A percentile compares a stretch with the other conserved stretches of the same genome.
phyloP scores from a whole-genome alignment of 2,888 invertebrate genomes.

The Perdita meconis region DNA sequence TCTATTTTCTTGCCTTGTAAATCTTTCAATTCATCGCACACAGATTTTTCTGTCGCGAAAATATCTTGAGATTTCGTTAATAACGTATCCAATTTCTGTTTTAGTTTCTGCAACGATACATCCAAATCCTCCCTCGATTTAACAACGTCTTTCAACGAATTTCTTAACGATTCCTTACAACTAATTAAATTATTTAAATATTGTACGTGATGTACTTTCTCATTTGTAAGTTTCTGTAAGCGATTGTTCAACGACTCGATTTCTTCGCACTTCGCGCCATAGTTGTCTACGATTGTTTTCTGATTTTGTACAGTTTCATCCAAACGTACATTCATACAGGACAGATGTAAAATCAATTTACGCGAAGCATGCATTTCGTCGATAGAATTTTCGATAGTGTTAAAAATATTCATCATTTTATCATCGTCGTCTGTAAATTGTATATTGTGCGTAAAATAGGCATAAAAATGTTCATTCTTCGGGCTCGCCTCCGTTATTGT shows the following conservation, averaged over 20 bases:
- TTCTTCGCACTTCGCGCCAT: slow-evolving; percentile 37
- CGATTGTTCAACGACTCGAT: slow-evolving; percentile 50
- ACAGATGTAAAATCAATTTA: slow-evolving; percentile 52
- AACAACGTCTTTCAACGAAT: slow-evolving; percentile 34
- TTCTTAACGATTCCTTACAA: slow-evolving; percentile 48
- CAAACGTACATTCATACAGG: slow-evolving; percentile 48
- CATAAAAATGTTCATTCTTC: slow-evolving; percentile 22
- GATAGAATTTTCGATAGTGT: slow-evolving; percentile 52
- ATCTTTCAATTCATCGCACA: slow-evolving; percentile 73
- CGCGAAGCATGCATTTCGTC: slow-evolving; percentile 54
- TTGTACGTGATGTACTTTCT: slow-evolving; percentile 57
- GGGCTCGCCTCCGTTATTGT: slow-evolving; percentile 31
- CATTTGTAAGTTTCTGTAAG: slow-evolving; percentile 48
- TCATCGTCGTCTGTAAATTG: slow-evolving; percentile 4
- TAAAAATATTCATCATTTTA: slow-evolving; percentile 37
- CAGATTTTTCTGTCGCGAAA: slow-evolving; percentile 47
- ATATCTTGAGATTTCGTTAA: slow-evolving; percentile 47
- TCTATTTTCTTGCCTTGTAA: slow-evolving; percentile 69
- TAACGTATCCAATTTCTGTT: slow-evolving; percentile 61
- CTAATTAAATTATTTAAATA: slow-evolving; percentile 51
- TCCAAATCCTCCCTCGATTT: slow-evolving; percentile 43
- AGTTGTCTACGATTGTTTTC: slow-evolving; percentile 44
- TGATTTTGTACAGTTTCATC: slow-evolving; percentile 57
- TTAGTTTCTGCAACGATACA: slow-evolving; percentile 38
- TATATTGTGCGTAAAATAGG: slow-evolving; percentile 9